phyloP scores from a whole-genome alignment of 2,113 vertebrate genomes.

The Microcebus jonahi region DNA sequence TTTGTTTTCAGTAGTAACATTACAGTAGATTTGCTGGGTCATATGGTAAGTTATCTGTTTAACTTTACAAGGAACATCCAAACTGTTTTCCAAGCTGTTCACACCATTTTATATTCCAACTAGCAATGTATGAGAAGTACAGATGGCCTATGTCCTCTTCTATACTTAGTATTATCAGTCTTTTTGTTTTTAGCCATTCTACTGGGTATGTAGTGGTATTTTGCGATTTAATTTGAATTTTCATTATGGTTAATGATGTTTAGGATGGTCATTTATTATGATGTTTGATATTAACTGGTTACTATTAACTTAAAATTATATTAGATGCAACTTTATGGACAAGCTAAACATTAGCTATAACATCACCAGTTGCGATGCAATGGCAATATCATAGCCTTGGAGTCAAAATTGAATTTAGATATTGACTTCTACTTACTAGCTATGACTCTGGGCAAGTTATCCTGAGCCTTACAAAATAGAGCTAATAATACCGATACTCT shows the following conservation, averaged over 20 bases:
- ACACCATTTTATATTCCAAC: neutral
- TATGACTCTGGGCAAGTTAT: neutral
- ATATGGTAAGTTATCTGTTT: neutral
- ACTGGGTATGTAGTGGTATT: neutral
- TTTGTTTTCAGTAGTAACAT: neutral
- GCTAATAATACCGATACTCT: neutral
- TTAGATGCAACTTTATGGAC: neutral
- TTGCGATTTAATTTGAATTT: conserved; percentile 8
- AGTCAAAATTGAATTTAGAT: neutral
- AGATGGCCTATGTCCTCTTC: neutral
- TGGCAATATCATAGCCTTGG: neutral
- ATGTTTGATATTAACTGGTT: neutral
- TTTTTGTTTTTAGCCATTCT: neutral
- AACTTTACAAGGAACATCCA: neutral
- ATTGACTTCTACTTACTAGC: neutral
- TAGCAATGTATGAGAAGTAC: neutral
- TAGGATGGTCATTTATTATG: neutral
- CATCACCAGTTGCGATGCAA: neutral
- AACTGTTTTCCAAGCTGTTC: neutral
- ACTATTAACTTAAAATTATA: neutral
- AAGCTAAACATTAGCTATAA: neutral
- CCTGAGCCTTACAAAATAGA: neutral
- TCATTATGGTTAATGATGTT: neutral
- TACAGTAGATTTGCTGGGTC: neutral
- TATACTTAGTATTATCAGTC: neutral